Base-by-base conservation (phyloP, 2,113 vertebrate genomes). In the Casuarius casuarius region DNA sequence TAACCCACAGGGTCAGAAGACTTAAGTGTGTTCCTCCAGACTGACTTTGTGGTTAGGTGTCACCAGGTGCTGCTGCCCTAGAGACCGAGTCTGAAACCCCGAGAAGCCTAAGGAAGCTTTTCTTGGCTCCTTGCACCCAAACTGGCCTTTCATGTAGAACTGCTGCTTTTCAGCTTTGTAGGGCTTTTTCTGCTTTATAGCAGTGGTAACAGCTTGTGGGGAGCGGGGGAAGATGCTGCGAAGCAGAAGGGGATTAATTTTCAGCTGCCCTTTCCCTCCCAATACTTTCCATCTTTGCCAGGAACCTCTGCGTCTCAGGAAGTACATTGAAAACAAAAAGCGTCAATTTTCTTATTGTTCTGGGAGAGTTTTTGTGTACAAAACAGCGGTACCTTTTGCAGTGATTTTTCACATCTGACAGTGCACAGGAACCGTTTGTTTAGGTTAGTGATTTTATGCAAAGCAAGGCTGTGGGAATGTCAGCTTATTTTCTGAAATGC, bases 401-500 rank as follows among this genome's bases (percentile, higher is more conserved):
- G 31, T 51, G 72, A 70, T 84, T 95, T 93, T 95, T 94, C 74
- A 73, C 28, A 44, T 4, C 72, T 65, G 65, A 28, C 44, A 81
- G 25, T 54, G 29, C 1, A 4, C 71, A 81, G 78, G 76, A 89
- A 85, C 26, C 67, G 84, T 89, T 96, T 70, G 56, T 89, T 96
- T 80, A 80, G 63, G 61, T 84, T 87, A 78, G 42, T 80, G 76
- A 85, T 74, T 94, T 63, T 52, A 35, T 44, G 59, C 10, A 35
- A 90, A 65, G 71, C 52, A 78, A 59, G 56, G 68, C 90, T 90
- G 35, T 54, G 70, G 66, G 56, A 88, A 83, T 49, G 35, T 76
- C 89, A 80, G 46, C 42, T 89, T 71, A 31, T 77, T 93, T 89
- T 94, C 79, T 89, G 76, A 93, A 95, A 87, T 81, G 58, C 35